phyloP scores from a whole-genome alignment of 2,797 vertebrate genomes.

The Sebastes iracundus region DNA sequence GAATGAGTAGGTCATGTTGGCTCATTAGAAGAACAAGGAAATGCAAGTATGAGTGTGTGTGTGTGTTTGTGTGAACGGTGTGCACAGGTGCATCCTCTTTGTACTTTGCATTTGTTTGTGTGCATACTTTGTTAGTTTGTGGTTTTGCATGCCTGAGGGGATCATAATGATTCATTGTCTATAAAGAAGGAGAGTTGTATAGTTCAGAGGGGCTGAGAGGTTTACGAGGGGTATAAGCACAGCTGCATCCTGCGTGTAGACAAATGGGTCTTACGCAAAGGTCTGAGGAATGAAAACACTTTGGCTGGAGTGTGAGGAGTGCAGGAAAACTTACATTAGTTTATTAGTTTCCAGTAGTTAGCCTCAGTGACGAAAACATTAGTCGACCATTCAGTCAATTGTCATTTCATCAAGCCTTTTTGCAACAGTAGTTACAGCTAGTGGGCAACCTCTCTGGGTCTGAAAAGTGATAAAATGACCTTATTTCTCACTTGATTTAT shows the following conservation, averaged over 20 bases:
- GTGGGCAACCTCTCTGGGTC: no score
- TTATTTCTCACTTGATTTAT: no score
- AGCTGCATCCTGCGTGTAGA: conserved; percentile 70
- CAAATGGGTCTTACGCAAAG: conserved; percentile 30
- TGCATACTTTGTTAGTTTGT: conserved; percentile 19
- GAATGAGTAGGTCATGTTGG: conserved; percentile 39
- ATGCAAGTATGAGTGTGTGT: conserved; percentile 17
- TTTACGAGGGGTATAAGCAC: conserved; percentile 62
- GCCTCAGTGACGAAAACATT: background rate
- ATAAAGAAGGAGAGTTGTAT: conserved; percentile 41
- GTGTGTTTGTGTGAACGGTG: background rate
- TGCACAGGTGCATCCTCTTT: conserved; percentile 64
- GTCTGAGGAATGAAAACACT: conserved; percentile 35
- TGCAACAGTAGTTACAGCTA: background rate
- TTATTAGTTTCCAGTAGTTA: background rate
- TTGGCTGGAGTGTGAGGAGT: conserved; percentile 11
- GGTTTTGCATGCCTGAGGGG: conserved; percentile 11
- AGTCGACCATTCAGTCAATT: background rate
- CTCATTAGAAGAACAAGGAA: conserved; percentile 53
- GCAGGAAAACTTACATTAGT: conserved; percentile 18
- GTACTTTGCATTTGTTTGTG: conserved; percentile 46
- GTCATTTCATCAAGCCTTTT: background rate
- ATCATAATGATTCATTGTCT: conserved; percentile 63
- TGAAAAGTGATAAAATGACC: no score
- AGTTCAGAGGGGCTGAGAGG: conserved; percentile 41